A percentile compares a stretch with the other conserved stretches of the same genome.
These are phyloP conservation scores for Lepilemur septentrionalis DNA, from an alignment of 2,797 vertebrate genomes.

Conservation along the genomic window DNA sequence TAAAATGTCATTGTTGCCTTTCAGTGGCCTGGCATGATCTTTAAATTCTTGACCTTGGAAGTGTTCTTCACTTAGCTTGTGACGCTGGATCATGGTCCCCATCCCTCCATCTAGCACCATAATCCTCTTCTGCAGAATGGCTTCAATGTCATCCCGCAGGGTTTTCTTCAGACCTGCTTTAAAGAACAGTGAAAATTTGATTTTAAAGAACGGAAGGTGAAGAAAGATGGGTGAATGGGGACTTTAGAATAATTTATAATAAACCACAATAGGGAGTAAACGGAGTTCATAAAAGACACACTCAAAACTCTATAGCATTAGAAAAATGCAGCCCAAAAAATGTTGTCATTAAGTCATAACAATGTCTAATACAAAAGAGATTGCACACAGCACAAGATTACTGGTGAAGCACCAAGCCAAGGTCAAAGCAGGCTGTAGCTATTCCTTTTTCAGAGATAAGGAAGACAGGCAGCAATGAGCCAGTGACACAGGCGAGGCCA, in stretches of 20 bases:
- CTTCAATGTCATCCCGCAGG: constrained; percentile 87
- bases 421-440: too few species aligned
- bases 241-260: background rate
- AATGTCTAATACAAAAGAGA: background rate
- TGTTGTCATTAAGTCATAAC: background rate
- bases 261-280: background rate
- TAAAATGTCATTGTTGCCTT: constrained; percentile 97
- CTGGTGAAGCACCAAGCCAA: background rate
- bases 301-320: background rate
- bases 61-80: constrained; percentile 88
- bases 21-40: constrained; percentile 89
- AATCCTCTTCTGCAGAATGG: constrained; percentile 89
- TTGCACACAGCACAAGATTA: background rate
- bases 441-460: background rate
- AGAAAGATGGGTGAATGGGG: background rate
- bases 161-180: constrained; percentile 60
- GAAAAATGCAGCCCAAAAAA: background rate
- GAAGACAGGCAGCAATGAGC: background rate
- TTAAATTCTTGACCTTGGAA: constrained; percentile 93
- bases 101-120: constrained; percentile 97
- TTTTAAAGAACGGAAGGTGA: background rate
- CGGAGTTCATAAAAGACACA: background rate
- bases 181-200: constrained; percentile 29
- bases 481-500: background rate
- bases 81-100: constrained; percentile 97